Evolutionary conservation across 2,113 vertebrate genomes (phyloP), one percentile per base, ranked within the genome.

Genomic region (Illadopsis cleaveri): DNA sequence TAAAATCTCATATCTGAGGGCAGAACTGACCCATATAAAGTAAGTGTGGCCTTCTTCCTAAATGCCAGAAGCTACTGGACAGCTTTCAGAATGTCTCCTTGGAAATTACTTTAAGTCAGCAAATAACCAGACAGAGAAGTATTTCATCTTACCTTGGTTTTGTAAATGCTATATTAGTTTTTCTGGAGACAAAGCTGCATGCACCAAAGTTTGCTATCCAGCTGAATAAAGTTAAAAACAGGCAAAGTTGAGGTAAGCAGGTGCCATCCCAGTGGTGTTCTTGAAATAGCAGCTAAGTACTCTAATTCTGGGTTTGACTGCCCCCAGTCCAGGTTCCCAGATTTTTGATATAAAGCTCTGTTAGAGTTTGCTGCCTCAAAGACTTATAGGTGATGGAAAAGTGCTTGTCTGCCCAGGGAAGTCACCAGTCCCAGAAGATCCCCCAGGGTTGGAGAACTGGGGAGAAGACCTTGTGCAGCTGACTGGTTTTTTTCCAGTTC

Each of bases 121-220:
- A 95, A 93, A 82, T 73, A 82, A 90, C 90, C 42, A 85, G 82
- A 71, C 44, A 71, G 61, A 65, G 37, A 66, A 50, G 17, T 62
- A 82, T 81, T 94, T 95, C 53, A 78, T 83, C 83, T 82, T 86
- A 54, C 45, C 53, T 90, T 91, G 56, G 15, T 83, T 95, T 94
- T 71, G n/a, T 62, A 75, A 96, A 82, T 51, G 33, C 12, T 80
- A 1, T 54, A 9, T 44, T 81, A 45, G 51, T 75, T 96, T 94
- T 90, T 33, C 44, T 94, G 45, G 73, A 80, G 77, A 76, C 1
- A 9, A 33, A 17, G 51, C 73, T 78, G 8, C 15, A 7, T 66
- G 33, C 10, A 15, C 27, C 68, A 50, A 48, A 65, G 37, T 75
- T 73, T 66, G 38, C 25, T 86, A 9, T 68, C 51, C 82, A 76